A percentile compares a stretch with the other conserved stretches of the same genome.
Conservation (phyloP, 37 sponge, comb jelly and placozoan genomes). For the Cliona cf. orientalis region DNA sequence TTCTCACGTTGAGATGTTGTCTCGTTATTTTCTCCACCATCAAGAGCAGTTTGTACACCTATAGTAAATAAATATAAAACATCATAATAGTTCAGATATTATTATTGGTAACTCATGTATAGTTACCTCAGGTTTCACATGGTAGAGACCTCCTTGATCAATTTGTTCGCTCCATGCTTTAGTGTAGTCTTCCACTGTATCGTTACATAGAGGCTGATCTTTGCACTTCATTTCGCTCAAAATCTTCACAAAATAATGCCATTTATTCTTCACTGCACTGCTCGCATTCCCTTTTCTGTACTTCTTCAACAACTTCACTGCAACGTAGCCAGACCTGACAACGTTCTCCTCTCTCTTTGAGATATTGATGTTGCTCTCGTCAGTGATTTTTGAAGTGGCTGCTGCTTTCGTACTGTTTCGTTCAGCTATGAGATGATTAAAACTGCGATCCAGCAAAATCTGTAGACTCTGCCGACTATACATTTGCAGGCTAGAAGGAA, state of each 20-base stretch:
- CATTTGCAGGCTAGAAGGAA: background rate
- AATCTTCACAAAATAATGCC: background rate
- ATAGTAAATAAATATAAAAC: no score
- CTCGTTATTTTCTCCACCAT: conserved; percentile 4
- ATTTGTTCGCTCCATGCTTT: conserved; percentile 4
- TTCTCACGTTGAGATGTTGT: background rate
- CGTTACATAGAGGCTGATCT: background rate
- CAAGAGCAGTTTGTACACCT: background rate
- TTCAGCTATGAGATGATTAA: background rate
- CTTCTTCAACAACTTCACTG: conserved; percentile 7
- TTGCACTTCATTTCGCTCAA: conserved; percentile 1
- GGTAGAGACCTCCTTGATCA: conserved; percentile 24
- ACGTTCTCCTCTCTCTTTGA: background rate
- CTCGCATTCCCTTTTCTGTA: background rate
- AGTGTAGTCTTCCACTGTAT: conserved; percentile 9
- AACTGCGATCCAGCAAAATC: background rate
- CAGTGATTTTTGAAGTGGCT: background rate
- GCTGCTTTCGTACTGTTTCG: background rate
- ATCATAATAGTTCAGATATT: no score
- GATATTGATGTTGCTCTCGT: background rate
- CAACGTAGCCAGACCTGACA: conserved; percentile 6
- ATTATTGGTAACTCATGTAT: no score
- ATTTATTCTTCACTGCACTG: background rate
- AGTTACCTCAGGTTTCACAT: conserved; percentile 12
- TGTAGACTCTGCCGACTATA: background rate